A percentile compares a stretch with the other conserved stretches of the same genome.
Evolutionary conservation across 2,113 vertebrate genomes (phyloP).

Genomic region (Theristicus caerulescens): DNA sequence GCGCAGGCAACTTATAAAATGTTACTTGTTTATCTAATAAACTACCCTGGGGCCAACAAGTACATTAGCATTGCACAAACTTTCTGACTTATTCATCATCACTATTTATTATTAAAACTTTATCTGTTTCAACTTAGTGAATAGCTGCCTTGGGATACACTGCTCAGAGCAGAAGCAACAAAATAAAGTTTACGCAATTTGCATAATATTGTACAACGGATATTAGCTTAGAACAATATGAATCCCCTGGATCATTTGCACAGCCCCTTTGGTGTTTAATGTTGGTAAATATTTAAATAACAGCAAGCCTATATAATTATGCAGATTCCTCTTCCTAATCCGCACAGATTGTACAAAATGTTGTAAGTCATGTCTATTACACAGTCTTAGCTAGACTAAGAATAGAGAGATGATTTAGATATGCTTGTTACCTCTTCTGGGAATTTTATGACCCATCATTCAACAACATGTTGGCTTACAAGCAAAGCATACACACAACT

Average conservation of each 20-base stretch:
- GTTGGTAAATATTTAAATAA: constrained; percentile 86
- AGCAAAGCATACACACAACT: not conserved
- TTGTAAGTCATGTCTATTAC: not conserved
- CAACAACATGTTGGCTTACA: not conserved
- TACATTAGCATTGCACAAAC: constrained; percentile 78
- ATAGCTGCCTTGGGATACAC: constrained; percentile 76
- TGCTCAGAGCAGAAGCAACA: constrained; percentile 69
- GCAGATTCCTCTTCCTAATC: constrained; percentile 75
- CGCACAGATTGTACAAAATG: constrained; percentile 7
- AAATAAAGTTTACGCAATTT: constrained; percentile 81
- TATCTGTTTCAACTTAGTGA: constrained; percentile 82
- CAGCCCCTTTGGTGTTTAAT: constrained; percentile 79
- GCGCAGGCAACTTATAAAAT: constrained; percentile 72
- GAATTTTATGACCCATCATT: not conserved
- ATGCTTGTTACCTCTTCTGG: not conserved
- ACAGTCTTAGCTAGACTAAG: not conserved
- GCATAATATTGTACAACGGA: constrained; percentile 77
- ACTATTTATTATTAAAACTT: constrained; percentile 87
- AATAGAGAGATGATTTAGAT: not conserved
- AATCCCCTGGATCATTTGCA: constrained; percentile 77
- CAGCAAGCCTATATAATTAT: constrained; percentile 72
- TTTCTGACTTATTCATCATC: constrained; percentile 83
- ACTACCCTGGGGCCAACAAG: constrained; percentile 72
- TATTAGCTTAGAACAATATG: constrained; percentile 81
- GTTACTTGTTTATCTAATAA: constrained; percentile 82